Base-by-base conservation (phyloP, 2,797 vertebrate species). In the Peromyscus nudipes region DNA sequence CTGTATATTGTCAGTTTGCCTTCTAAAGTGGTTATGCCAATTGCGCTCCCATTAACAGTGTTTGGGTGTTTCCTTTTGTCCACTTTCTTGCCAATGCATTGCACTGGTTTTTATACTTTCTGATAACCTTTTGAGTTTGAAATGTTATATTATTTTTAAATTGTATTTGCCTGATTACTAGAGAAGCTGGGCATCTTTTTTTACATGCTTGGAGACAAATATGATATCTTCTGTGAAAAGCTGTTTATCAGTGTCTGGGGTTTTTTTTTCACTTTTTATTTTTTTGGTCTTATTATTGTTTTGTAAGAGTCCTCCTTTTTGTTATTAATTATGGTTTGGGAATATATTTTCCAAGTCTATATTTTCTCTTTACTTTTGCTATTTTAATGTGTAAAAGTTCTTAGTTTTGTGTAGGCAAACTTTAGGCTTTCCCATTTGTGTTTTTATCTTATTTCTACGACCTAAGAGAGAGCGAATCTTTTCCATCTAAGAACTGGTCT, bases 71-170 rank as follows among this genome's bases (percentile, higher is more conserved):
- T 40, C 76, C n/a, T 2, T 31, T 73, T 6, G 27, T 71, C 67
- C 4, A 87, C 4, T 80, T 57, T 43, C 81, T 90, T 85, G 77
- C 10, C 31, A 52, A 10, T 8, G 79, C 49, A 60, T 67, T 13
- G 55, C 14, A 57, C 27, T 10, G 13, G 2, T 57, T 73, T 96
- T 91, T 62, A 92, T 82, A 73, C 3, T 19, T 83, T 79, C 43
- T 49, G 31, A 34, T 67, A 75, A n/a, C 71, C 57, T 75, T 31
- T 34, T 84, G 14, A 4, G 14, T 94, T 43, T 83, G 60, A 89
- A 83, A 67, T 55, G 10, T 2, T 92, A 64, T 21, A 31, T 69
- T 85, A 73, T 67, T 95, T 91, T 87, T 67, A 88, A 92, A 94
- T 40, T 57, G 19, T 64, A 76, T 90, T 55, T 82, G 69, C 3